A percentile compares a stretch with the other conserved stretches of the same genome.
These are phyloP conservation scores for Helostoma temminkii DNA, from an alignment of 2,797 vertebrate genomes.

Conservation along the genomic window DNA sequence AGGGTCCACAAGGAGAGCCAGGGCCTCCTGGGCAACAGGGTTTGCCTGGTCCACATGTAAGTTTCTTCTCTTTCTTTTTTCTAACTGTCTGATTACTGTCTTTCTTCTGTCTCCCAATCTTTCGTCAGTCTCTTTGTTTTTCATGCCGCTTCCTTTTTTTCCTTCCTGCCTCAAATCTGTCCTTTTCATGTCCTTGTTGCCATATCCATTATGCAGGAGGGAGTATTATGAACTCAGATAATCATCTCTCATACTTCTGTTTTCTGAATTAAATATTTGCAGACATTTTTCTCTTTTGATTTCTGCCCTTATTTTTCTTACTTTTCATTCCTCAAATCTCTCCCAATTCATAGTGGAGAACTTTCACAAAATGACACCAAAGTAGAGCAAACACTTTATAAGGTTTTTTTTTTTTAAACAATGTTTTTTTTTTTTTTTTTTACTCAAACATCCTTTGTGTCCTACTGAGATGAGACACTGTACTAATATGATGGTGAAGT, in stretches of 20 bases:
- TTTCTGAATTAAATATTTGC: slow-evolving; percentile 44
- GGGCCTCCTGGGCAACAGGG: slow-evolving; percentile 95
- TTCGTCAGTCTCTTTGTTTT: neutral
- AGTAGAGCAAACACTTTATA: slow-evolving; percentile 18
- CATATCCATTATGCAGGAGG: slow-evolving; percentile 15
- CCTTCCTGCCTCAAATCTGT: slow-evolving; percentile 12
- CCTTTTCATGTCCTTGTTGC: slow-evolving; percentile 9
- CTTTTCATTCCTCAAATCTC: slow-evolving; percentile 7
- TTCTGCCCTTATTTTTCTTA: neutral
- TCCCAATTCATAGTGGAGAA: neutral
- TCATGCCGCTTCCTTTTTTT: slow-evolving; percentile 8
- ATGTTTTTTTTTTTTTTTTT: slow-evolving; percentile 8
- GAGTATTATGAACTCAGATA: slow-evolving; percentile 17
- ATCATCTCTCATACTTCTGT: slow-evolving; percentile 25
- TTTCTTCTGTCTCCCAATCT: neutral
- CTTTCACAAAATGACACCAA: slow-evolving; percentile 12
- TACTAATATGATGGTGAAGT: slow-evolving; percentile 31
- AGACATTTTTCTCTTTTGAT: slow-evolving; percentile 15
- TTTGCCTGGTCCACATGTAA: slow-evolving; percentile 92
- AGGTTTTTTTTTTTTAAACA: neutral
- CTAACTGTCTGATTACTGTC: slow-evolving; percentile 7
- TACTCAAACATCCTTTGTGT: slow-evolving; percentile 18
- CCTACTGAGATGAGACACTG: slow-evolving; percentile 40
- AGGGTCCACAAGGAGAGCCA: slow-evolving; percentile 95
- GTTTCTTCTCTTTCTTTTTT: slow-evolving; percentile 57